Conservation (phyloP, 2,797 vertebrate species). For the Chromis chromis region DNA sequence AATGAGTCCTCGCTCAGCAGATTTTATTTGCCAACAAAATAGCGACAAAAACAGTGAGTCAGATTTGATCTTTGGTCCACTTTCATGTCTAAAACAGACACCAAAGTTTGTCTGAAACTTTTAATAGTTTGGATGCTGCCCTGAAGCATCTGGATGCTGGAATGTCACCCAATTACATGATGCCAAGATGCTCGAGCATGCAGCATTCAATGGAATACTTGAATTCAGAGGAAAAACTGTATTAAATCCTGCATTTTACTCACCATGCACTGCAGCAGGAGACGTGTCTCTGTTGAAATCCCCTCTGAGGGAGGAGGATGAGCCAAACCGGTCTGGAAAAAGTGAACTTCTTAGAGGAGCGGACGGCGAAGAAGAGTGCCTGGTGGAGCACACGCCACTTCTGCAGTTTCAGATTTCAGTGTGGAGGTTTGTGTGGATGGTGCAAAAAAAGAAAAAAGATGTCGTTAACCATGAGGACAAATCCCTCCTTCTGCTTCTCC, state of each 20-base stretch:
- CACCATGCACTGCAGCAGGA: conserved; percentile 61
- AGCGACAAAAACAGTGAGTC: background rate
- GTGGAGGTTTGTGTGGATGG: conserved; percentile 74
- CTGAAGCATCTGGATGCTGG: conserved; percentile 46
- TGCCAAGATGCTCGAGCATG: background rate
- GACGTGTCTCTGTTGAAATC: conserved; percentile 21
- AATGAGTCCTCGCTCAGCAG: background rate
- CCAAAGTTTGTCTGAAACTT: background rate
- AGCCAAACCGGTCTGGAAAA: conserved; percentile 44
- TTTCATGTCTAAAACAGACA: background rate
- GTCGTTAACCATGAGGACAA: conserved; percentile 68
- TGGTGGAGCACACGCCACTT: conserved; percentile 45
- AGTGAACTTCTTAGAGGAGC: conserved; percentile 34
- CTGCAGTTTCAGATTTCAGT: conserved; percentile 75
- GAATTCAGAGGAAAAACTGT: background rate
- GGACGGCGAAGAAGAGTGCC: conserved; percentile 28
- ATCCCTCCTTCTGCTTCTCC: conserved; percentile 74
- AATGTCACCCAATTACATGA: conserved; percentile 12
- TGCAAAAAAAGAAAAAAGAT: conserved; percentile 41
- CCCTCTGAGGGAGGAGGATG: conserved; percentile 32
- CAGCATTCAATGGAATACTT: background rate
- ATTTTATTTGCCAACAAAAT: background rate
- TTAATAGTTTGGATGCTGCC: background rate
- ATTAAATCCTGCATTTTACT: conserved; percentile 46
- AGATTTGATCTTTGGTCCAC: conserved; percentile 2